Percentiles rank a stretch among this genome's conserved stretches.
phyloP scores from a whole-genome alignment of 1,140 invertebrate species.

The Micrasema longulum region DNA sequence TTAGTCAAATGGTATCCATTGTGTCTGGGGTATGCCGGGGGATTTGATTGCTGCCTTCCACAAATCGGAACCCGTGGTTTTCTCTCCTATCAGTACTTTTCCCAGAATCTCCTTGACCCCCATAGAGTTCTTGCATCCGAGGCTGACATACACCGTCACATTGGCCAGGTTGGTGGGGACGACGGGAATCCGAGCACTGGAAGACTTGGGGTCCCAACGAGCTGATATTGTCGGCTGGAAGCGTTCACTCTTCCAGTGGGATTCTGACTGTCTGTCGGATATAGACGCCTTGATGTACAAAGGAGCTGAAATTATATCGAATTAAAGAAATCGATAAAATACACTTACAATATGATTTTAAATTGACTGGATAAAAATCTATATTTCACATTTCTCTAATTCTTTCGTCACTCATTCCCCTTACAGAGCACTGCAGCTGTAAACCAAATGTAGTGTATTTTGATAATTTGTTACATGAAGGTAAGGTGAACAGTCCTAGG shows the following conservation, averaged over 20 bases:
- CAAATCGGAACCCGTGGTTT: slow-evolving; percentile 60
- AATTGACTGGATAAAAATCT: no score
- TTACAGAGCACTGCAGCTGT: no score
- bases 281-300: slow-evolving; percentile 82
- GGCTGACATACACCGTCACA: slow-evolving; percentile 66
- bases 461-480: no score
- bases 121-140: slow-evolving; percentile 67
- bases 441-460: no score
- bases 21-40: slow-evolving; percentile 63
- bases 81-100: slow-evolving; percentile 64
- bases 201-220: slow-evolving; percentile 69
- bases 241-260: slow-evolving; percentile 80
- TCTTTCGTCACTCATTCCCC: no score
- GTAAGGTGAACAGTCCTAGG: no score
- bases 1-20: slow-evolving; percentile 66
- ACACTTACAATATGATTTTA: no score
- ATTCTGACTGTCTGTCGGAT: slow-evolving; percentile 75
- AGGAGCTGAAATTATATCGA: slow-evolving; percentile 63
- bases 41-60: slow-evolving; percentile 63
- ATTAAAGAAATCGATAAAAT: no score
- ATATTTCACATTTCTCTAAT: no score
- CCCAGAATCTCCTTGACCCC: slow-evolving; percentile 67
- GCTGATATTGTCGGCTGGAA: slow-evolving; percentile 77
- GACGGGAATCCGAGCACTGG: slow-evolving; percentile 63
- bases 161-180: slow-evolving; percentile 63